Evolutionary conservation across 2,113 vertebrate species (phyloP), one percentile per base, ranked within the genome.

Genomic region (Eurypyga helias): DNA sequence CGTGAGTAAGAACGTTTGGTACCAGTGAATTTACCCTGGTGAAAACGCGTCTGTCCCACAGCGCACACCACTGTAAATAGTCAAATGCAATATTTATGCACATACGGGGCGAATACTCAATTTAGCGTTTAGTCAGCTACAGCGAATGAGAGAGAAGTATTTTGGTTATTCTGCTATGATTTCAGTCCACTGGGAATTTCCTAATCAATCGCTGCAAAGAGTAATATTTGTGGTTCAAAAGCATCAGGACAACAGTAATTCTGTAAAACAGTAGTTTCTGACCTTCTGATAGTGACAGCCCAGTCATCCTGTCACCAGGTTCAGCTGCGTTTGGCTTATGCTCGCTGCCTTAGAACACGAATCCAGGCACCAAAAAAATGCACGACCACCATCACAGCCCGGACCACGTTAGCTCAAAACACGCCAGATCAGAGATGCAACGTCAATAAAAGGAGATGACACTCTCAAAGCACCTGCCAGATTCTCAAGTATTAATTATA

Each of bases 21-120:
- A 90, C 49, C 86, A 93, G 58, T 77, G 75, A 93, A 92, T 81
- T 87, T 91, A 71, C 87, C 91, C 87, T 79, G 91, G 77, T 72
- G 61, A 94, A 97, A 94, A 97, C 91, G 52, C 76, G 93, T 83
- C 67, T 95, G 72, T 95, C 49, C 91, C 94, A 96, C 89, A 92
- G 95, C 28, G 57, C 90, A 95, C 90, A 90, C 24, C 90, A 90
- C 83, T 85, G 89, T 90, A 93, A 90, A 93, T 51, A 95, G 71
- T 86, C 43, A 97, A 95, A 83, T 88, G 55, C 76, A 72, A 51
- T 82, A 71, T 82, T 88, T 95, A 94, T 90, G 93, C 71, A 95
- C 96, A 94, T 69, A 89, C 10, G 70, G 83, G 92, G 87, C 0
- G 1, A 92, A 94, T 61, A 87, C 55, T 95, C 52, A 73, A 38